Percentiles rank a stretch among this genome's conserved stretches.
phyloP scores from a whole-genome alignment of 2,797 vertebrate genomes.

The Prionace glauca region DNA sequence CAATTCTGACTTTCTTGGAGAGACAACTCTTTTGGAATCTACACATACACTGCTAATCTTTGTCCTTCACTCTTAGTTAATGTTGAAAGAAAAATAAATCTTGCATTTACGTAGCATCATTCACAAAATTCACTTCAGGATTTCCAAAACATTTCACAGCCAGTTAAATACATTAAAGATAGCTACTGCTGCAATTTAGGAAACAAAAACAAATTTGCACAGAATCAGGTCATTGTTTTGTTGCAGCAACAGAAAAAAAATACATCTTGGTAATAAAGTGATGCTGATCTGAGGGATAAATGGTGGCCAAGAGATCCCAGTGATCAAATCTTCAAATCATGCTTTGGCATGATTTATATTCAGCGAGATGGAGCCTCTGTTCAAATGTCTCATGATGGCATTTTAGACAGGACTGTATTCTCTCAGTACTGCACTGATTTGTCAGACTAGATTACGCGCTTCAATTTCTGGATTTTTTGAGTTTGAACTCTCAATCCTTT shows the following conservation, averaged over 20 bases:
- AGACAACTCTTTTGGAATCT: not conserved
- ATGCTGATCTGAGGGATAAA: not conserved
- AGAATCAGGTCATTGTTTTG: not conserved
- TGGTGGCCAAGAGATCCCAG: not conserved
- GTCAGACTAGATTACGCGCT: not conserved
- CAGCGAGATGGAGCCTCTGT: not conserved
- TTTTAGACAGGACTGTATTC: not conserved
- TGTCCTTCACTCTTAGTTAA: not conserved
- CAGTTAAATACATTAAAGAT: not conserved
- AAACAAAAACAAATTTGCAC: not conserved
- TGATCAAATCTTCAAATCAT: not conserved
- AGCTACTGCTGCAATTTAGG: not conserved
- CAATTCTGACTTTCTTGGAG: not conserved
- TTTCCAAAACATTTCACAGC: not conserved
- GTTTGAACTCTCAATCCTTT: not conserved
- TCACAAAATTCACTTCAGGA: not conserved
- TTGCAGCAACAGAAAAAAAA: not conserved
- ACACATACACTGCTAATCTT: not conserved
- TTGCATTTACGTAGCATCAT: not conserved
- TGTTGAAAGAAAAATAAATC: not conserved
- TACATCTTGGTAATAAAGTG: not conserved
- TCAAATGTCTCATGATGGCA: not conserved
- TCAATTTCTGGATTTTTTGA: not conserved
- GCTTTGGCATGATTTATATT: not conserved
- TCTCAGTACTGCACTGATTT: not conserved